A percentile compares a stretch with the other conserved stretches of the same genome.
These are phyloP conservation scores for Cuniculus paca DNA, from an alignment of 2,797 vertebrate species.

Conservation along the genomic window DNA sequence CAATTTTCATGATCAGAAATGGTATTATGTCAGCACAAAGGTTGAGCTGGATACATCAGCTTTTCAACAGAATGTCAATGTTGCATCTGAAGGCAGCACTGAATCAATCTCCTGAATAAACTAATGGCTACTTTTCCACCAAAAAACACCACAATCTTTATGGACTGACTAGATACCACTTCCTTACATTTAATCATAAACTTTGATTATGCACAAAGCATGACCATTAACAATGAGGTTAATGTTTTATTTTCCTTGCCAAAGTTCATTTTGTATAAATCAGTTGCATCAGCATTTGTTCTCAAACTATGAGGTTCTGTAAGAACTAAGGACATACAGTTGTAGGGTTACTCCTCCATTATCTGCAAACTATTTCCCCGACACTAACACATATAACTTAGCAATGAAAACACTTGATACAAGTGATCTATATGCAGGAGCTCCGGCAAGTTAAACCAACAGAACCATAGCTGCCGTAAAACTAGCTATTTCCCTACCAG, in stretches of 20 bases:
- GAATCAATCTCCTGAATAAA: constrained; percentile 81
- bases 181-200: constrained; percentile 87
- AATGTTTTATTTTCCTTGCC: constrained; percentile 91
- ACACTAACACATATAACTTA: constrained; percentile 94
- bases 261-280: constrained; percentile 95
- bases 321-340: constrained; percentile 91
- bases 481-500: constrained; percentile 91
- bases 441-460: constrained; percentile 94
- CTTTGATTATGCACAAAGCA: constrained; percentile 94
- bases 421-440: constrained; percentile 95
- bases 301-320: constrained; percentile 91
- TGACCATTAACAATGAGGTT: constrained; percentile 93
- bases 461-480: constrained; percentile 97
- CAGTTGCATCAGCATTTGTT: constrained; percentile 94
- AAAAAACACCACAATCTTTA: constrained; percentile 83
- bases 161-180: constrained; percentile 87
- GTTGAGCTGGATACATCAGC: constrained; percentile 81
- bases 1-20: constrained; percentile 77
- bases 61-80: constrained; percentile 74
- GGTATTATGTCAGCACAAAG: constrained; percentile 73
- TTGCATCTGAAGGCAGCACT: constrained; percentile 66
- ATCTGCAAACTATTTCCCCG: constrained; percentile 92
- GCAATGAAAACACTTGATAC: constrained; percentile 94
- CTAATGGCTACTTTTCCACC: constrained; percentile 72
- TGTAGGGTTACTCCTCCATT: constrained; percentile 92